Evolutionary conservation across 2,888 invertebrate genomes (phyloP).

Genomic region (Dasypogon diadema): DNA sequence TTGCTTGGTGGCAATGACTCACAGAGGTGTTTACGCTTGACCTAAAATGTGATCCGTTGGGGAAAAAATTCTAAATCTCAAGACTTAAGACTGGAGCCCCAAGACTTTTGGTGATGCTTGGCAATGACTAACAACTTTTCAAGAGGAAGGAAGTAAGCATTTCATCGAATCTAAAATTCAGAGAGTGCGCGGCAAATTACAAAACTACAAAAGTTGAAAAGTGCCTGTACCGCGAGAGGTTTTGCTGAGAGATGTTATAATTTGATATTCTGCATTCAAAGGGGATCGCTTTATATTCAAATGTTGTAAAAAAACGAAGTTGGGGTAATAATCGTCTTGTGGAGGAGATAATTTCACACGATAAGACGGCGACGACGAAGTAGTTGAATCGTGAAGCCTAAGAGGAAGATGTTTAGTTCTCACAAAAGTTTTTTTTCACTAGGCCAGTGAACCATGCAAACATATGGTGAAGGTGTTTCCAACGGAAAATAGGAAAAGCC

Average conservation of each 20-base stretch:
- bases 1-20: neutral
- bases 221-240: neutral
- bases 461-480: conserved; percentile 20
- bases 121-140: neutral
- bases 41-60: neutral
- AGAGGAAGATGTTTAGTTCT: conserved; percentile 38
- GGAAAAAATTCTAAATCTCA: neutral
- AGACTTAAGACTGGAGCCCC: too few relatives aligned
- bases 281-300: conserved; percentile 14
- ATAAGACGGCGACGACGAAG: conserved; percentile 36
- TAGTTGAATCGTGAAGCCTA: conserved; percentile 12
- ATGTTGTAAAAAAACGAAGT: conserved; percentile 1
- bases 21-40: neutral
- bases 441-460: conserved; percentile 53
- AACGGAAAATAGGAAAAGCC: conserved; percentile 48
- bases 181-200: neutral
- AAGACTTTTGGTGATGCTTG: neutral
- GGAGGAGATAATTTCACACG: conserved; percentile 51
- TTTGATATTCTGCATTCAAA: neutral
- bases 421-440: conserved; percentile 52
- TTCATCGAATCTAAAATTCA: neutral
- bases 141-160: neutral
- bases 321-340: conserved; percentile 20
- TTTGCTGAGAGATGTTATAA: neutral
- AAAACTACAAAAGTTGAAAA: neutral